Percentiles rank a stretch among this genome's conserved stretches.
Conservation (phyloP, 1,140 invertebrate genomes). For the Penaeus japonicus region DNA sequence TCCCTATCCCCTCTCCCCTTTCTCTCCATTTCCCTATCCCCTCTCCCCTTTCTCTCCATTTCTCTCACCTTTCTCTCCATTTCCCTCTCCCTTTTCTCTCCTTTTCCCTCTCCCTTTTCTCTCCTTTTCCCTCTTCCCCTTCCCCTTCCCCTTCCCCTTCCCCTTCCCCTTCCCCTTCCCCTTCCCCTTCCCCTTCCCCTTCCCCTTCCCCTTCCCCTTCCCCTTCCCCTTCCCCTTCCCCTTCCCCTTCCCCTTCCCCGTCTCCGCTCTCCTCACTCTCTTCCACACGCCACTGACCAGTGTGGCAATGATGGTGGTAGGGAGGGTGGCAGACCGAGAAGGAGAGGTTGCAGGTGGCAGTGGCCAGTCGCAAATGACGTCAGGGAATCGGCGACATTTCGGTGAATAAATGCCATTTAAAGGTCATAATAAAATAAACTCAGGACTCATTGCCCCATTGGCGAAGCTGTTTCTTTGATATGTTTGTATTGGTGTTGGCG, state of each 20-base stretch:
- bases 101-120: too few species aligned
- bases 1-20: not conserved
- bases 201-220: not conserved
- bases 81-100: too few species aligned
- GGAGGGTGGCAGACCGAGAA: not conserved
- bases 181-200: not conserved
- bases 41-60: too few species aligned
- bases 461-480: too few species aligned
- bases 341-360: not conserved
- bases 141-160: not conserved
- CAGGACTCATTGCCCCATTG: too few species aligned
- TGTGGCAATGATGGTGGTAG: not conserved
- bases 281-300: not conserved
- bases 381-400: too few species aligned
- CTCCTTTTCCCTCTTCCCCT: too few species aligned
- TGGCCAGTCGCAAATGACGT: too few species aligned
- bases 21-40: not conserved
- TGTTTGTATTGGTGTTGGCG: too few species aligned
- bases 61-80: too few species aligned
- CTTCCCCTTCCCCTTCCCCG: not conserved
- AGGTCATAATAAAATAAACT: too few species aligned
- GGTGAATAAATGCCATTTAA: too few species aligned
- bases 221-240: not conserved
- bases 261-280: not conserved
- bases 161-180: not conserved